Conservation (phyloP, 1,140 invertebrate genomes). For the Drosophila kepulauana region DNA sequence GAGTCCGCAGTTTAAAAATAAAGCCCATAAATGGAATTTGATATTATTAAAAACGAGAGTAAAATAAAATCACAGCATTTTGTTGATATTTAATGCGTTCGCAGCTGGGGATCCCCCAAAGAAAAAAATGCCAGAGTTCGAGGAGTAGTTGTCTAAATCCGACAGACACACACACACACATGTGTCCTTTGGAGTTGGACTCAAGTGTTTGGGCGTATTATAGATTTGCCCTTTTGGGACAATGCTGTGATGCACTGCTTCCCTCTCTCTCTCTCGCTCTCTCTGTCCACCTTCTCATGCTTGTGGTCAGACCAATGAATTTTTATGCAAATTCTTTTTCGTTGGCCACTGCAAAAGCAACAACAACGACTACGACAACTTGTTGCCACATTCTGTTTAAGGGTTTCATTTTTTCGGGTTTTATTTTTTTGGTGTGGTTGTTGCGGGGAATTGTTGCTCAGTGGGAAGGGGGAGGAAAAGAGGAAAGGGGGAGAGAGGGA, state of each 20-base stretch:
- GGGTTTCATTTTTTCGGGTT: background rate
- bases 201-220: no score
- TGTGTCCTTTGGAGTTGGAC: background rate
- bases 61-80: slow-evolving; percentile 58
- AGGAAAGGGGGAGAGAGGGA: no score
- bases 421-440: background rate
- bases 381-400: slow-evolving; percentile 37
- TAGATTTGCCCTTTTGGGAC: no score
- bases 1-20: background rate
- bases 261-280: no score
- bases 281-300: background rate
- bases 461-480: no score
- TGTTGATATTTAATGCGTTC: slow-evolving; percentile 57
- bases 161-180: no score
- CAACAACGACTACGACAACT: slow-evolving; percentile 43
- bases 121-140: no score
- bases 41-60: background rate
- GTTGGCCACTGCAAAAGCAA: slow-evolving; percentile 26
- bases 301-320: slow-evolving; percentile 49
- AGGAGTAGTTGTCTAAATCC: no score
- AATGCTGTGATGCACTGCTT: no score
- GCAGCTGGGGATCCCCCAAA: slow-evolving; percentile 13
- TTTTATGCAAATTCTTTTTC: slow-evolving; percentile 77
- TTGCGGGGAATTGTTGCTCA: background rate
- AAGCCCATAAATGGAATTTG: slow-evolving; percentile 19